These are phyloP conservation scores for Melanotaenia pygmaea DNA, from an alignment of 2,797 vertebrate species.

Conservation along the genomic window DNA sequence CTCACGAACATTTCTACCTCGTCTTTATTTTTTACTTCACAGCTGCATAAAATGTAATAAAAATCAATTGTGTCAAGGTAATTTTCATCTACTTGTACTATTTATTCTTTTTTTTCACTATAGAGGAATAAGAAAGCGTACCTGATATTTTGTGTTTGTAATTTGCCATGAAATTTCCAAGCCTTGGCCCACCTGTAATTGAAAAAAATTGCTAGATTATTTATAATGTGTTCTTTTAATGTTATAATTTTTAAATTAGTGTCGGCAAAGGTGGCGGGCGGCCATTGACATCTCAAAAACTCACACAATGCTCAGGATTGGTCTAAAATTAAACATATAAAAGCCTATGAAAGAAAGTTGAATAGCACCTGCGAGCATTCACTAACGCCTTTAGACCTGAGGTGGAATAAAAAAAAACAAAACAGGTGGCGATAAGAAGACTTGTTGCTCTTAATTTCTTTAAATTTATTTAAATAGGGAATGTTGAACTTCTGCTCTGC, in stretches of 20 bases:
- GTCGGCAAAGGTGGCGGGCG: conserved; percentile 3
- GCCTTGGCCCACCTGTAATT: not conserved
- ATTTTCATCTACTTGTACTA: not conserved
- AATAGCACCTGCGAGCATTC: conserved; percentile 3
- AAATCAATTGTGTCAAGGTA: not conserved
- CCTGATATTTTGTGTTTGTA: not conserved
- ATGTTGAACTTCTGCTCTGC: not conserved
- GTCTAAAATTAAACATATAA: not conserved
- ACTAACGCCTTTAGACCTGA: not conserved
- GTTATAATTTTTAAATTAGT: conserved; percentile 31
- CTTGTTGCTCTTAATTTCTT: not conserved
- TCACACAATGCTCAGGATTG: not conserved
- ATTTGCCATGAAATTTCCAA: not conserved
- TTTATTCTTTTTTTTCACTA: not conserved
- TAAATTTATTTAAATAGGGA: conserved; percentile 1
- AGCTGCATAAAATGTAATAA: not conserved
- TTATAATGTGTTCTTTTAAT: conserved; percentile 18
- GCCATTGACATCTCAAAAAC: not conserved
- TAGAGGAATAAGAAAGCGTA: not conserved
- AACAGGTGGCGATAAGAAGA: conserved; percentile 13
- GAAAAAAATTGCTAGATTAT: conserved; percentile 17
- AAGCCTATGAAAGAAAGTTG: conserved; percentile 23
- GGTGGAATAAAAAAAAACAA: conserved; percentile 38
- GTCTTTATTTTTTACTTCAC: conserved; percentile 1
- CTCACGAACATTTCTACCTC: conserved; percentile 9